Evolutionary conservation across 2,888 invertebrate genomes (phyloP).

Genomic region (Cryptus armator): DNA sequence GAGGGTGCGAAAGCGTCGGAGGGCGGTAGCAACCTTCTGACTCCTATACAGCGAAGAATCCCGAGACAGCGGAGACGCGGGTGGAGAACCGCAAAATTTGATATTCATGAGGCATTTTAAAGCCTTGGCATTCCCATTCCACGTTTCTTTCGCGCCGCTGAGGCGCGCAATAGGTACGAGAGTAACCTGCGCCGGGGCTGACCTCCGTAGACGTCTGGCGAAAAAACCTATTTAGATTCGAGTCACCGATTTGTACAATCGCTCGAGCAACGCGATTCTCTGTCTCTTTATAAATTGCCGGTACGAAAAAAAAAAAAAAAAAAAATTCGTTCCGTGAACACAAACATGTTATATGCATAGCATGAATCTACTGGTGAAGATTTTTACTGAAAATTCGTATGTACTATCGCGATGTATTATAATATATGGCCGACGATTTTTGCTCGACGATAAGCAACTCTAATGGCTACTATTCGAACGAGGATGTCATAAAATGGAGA

Average conservation of each 20-base stretch:
- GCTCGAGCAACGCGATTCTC: conserved; percentile 33
- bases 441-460: not conserved
- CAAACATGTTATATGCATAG: not conserved
- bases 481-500: not conserved
- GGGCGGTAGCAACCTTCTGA: conserved; percentile 57
- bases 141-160: conserved; percentile 33
- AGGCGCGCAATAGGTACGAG: conserved; percentile 68
- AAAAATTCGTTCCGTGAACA: conserved; percentile 60
- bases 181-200: conserved; percentile 46
- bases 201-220: conserved; percentile 71
- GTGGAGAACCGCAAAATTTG: conserved; percentile 74
- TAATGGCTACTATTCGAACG: not conserved
- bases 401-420: not conserved
- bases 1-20: conserved; percentile 62
- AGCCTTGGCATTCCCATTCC: conserved; percentile 72
- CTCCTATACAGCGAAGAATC: conserved; percentile 25
- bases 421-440: not conserved
- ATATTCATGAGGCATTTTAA: conserved; percentile 81
- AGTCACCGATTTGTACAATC: conserved; percentile 73
- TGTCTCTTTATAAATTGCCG: conserved; percentile 54
- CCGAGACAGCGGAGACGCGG: conserved; percentile 38
- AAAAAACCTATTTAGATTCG: conserved; percentile 77
- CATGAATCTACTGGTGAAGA: not conserved
- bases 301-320: conserved; percentile 55
- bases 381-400: conserved; percentile 2